phyloP scores from a whole-genome alignment of 1,140 invertebrate genomes.

The Cryptotermes secundus region DNA sequence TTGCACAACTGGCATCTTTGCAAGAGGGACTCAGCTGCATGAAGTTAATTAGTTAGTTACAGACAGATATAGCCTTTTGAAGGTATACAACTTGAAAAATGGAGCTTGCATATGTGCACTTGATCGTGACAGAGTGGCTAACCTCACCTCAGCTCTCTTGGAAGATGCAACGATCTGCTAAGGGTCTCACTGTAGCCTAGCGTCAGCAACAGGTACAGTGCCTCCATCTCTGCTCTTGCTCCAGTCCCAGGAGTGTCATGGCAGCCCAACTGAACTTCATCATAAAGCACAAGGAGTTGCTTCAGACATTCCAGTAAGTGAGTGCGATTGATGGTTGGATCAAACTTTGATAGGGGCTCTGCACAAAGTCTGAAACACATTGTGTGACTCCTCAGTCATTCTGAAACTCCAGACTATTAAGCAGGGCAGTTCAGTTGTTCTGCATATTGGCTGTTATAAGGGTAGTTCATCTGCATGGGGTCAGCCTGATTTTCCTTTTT shows the following conservation, averaged over 20 bases:
- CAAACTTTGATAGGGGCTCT: constrained; percentile 41
- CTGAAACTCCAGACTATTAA: too few relatives aligned
- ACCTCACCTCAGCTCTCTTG: neutral
- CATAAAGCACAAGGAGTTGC: constrained; percentile 44
- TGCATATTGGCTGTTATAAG: too few relatives aligned
- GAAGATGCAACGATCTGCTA: neutral
- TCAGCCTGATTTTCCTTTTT: too few relatives aligned
- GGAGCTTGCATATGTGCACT: too few relatives aligned
- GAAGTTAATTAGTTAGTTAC: too few relatives aligned
- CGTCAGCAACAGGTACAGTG: constrained; percentile 13
- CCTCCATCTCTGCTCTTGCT: constrained; percentile 23
- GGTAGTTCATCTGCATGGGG: too few relatives aligned
- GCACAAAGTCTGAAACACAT: constrained; percentile 37
- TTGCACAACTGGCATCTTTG: too few relatives aligned
- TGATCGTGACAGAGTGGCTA: too few relatives aligned
- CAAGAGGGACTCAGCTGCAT: too few relatives aligned
- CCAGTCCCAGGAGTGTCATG: neutral
- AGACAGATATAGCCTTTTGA: too few relatives aligned
- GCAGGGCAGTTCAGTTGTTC: neutral
- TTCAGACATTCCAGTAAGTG: constrained; percentile 49
- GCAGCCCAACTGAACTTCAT: neutral
- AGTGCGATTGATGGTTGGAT: constrained; percentile 47
- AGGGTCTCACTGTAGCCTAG: constrained; percentile 6
- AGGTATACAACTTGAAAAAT: too few relatives aligned
- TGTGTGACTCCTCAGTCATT: too few relatives aligned